These are phyloP conservation scores for Germaria angustata DNA, from an alignment of 2,888 invertebrate genomes.

Conservation along the genomic window DNA sequence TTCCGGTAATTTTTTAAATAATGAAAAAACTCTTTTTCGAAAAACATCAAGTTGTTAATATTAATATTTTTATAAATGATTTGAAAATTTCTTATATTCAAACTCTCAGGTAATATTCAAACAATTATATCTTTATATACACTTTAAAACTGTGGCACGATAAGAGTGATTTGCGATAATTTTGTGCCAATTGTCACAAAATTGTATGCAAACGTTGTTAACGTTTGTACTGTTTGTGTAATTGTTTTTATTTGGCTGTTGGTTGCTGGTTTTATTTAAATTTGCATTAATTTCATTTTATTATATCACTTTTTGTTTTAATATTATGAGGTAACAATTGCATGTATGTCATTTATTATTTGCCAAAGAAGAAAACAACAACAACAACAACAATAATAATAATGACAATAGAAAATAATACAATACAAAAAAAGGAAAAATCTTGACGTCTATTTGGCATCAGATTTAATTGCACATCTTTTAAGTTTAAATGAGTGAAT, in stretches of 20 bases:
- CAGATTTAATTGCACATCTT: slow-evolving; percentile 63
- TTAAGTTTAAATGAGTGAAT: slow-evolving; percentile 40
- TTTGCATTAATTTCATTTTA: slow-evolving; percentile 53
- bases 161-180: slow-evolving; percentile 15
- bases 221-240: background rate
- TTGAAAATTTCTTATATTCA: no score
- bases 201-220: slow-evolving; percentile 3
- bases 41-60: no score
- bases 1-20: no score
- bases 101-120: no score
- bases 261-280: slow-evolving; percentile 16
- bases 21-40: no score
- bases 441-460: slow-evolving; percentile 65
- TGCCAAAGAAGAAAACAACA: slow-evolving; percentile 43
- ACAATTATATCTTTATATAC: no score
- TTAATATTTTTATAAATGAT: no score
- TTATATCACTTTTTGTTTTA: slow-evolving; percentile 60
- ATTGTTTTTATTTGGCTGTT: background rate
- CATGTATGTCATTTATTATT: slow-evolving; percentile 55
- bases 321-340: slow-evolving; percentile 65
- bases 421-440: slow-evolving; percentile 22
- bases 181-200: slow-evolving; percentile 27
- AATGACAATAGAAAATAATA: slow-evolving; percentile 8
- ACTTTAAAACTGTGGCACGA: slow-evolving; percentile 5
- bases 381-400: slow-evolving; percentile 2